Percentiles rank a stretch among this genome's conserved stretches.
These are phyloP conservation scores for Danio rerio DNA, from an alignment of 2,113 vertebrate genomes.

Conservation along the genomic window GRCz12tu NC_133183.1:36526501-36527000, in stretches of 20 bases:
- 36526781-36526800: background rate
- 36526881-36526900: too few species aligned
- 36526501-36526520: conserved; percentile 8
- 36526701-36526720: background rate
- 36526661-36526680: too few species aligned
- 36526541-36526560: conserved; percentile 17
- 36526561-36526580: background rate
- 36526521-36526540: conserved; percentile 19
- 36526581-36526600: background rate
- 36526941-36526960: too few species aligned
- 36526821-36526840: background rate
- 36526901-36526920: too few species aligned
- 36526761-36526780: background rate
- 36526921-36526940: too few species aligned
- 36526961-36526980: too few species aligned
- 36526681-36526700: too few species aligned
- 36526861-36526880: too few species aligned
- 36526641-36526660: too few species aligned
- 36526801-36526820: background rate
- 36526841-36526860: too few species aligned
- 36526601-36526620: background rate
- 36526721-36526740: background rate
- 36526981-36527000: too few species aligned
- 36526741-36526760: background rate
- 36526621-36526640: too few species aligned